These are phyloP conservation scores for Sussaba pulchella DNA, from an alignment of 2,888 invertebrate species.

Conservation along the genomic window DNA sequence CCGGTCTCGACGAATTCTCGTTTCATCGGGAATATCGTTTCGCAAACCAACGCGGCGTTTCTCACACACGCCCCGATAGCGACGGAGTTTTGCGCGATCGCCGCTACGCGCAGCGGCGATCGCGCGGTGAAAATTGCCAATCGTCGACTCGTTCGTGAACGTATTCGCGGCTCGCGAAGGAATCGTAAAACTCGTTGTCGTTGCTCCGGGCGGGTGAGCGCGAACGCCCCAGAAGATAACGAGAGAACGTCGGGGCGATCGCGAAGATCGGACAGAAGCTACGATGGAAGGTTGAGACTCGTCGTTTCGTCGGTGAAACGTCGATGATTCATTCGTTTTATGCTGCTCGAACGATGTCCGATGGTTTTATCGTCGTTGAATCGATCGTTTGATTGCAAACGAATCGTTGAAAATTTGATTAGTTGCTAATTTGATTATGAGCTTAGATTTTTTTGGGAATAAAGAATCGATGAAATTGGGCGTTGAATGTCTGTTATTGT, in stretches of 20 bases:
- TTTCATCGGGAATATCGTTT: conserved; percentile 28
- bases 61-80: conserved; percentile 18
- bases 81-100: too few species aligned
- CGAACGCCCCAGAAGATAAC: conserved; percentile 4
- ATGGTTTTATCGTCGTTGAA: neutral
- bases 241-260: neutral
- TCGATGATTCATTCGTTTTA: conserved; percentile 16
- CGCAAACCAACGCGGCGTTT: neutral
- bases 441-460: too few species aligned
- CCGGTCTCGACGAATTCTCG: conserved; percentile 46
- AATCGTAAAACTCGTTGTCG: conserved; percentile 30
- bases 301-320: conserved; percentile 10
- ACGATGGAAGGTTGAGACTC: too few species aligned
- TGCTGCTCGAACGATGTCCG: neutral
- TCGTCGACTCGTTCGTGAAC: conserved; percentile 24
- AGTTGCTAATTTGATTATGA: too few species aligned
- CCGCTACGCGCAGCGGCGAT: conserved; percentile 4
- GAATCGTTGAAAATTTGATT: too few species aligned
- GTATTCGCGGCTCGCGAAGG: conserved; percentile 4
- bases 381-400: neutral
- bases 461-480: too few species aligned
- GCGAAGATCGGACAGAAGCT: neutral
- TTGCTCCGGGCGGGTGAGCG: conserved; percentile 6
- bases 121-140: conserved; percentile 51
- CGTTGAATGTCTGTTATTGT: too few species aligned